Base-by-base conservation (phyloP, 2,113 vertebrate species). In the Indicator indicator region DNA sequence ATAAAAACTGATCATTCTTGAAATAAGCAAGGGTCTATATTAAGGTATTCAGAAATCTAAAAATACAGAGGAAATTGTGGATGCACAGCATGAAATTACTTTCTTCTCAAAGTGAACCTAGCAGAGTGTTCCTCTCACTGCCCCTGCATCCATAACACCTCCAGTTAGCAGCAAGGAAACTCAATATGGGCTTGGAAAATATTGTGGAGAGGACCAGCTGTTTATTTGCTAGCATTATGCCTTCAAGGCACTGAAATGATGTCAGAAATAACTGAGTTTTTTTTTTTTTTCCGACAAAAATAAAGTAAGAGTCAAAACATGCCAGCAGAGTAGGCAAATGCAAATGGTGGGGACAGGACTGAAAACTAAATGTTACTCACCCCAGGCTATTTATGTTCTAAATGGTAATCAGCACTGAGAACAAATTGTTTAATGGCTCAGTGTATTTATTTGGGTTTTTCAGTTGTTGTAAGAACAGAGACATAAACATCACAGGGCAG, bases 261-360 rank as follows among this genome's bases (percentile, higher is more conserved):
- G 17, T 87, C 71, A 96, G 84, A 85, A 91, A 76, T 88, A 77
- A 83, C 52, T 56, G 69, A 73, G 80, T 89, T 94, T 9, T 42
- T 42, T 42, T 13, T 83, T 92, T 94, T 9, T 83, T 92, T 94
- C 8, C 83, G 73, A 32, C 23, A 92, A 92, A 94, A 94, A 86
- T 59, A 91, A 83, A 89, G 46, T 12, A 73, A 67, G 58, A 48
- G 7, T 73, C 76, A 92, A 96, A 91, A 81, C 33, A 77, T 42
- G 56, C 28, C 78, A 77, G 42, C 13, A 48, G 46, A 84, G 63
- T 5, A 58, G 54, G 46, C 23, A 84, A 94, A 93, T 18, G 50
- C n/a, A 76, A 89, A 68, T 60, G 46, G 0, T 83, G 56, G 32
- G 33, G 60, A 94, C 38, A 89, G 52, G 85, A 60, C 13, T 88